Conservation (phyloP, 2,797 vertebrate genomes). For the Lemur catta region DNA sequence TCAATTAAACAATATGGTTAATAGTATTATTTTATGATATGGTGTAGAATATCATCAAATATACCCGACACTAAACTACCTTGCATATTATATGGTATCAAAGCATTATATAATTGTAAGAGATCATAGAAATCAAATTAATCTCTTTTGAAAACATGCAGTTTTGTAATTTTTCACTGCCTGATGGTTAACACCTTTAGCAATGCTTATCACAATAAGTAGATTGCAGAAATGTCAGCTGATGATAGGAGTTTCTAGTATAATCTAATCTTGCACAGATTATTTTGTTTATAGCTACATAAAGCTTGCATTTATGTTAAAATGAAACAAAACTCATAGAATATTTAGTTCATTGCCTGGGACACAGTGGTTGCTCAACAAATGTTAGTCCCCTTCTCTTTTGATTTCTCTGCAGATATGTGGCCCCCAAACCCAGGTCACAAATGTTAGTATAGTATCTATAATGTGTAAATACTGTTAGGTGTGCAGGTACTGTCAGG, state of each 20-base stretch:
- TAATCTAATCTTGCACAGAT: neutral
- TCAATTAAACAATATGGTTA: neutral
- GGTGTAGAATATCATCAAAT: neutral
- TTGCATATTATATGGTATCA: neutral
- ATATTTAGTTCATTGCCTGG: neutral
- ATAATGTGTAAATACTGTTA: neutral
- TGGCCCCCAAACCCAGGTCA: neutral
- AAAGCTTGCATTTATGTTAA: neutral
- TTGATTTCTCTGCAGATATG: neutral
- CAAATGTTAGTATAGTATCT: neutral
- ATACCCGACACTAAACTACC: neutral
- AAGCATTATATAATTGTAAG: neutral
- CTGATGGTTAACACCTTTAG: neutral
- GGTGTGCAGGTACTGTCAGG: neutral
- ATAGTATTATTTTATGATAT: neutral
- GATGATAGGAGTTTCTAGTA: neutral
- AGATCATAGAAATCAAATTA: neutral
- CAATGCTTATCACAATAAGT: neutral
- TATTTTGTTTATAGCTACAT: neutral
- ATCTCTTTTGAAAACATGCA: slow-evolving; percentile 1
- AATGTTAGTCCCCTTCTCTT: neutral
- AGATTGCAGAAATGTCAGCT: neutral
- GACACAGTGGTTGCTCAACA: neutral
- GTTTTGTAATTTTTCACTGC: neutral
- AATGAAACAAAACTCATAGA: neutral